Evolutionary conservation across 2,888 invertebrate species (phyloP), one percentile per base, ranked within the genome.

Genomic region (Leucozona laternaria): DNA sequence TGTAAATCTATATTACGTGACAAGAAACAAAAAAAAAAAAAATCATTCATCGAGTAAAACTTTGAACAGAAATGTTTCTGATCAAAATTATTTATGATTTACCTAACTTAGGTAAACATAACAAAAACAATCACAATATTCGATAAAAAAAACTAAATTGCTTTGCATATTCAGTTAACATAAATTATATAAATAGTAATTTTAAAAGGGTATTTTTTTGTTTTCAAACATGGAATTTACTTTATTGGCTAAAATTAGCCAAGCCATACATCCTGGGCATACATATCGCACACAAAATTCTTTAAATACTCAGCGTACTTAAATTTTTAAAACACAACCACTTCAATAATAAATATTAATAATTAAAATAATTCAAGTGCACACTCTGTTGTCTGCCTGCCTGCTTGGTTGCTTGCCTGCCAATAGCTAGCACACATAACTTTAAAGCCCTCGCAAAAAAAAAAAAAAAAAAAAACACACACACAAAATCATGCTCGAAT

Each of bases 261-360:
- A n/a, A n/a, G n/a, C n/a, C n/a, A n/a, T 15, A 40, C 6, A 40
- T n/a, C 40, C 40, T n/a, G 1, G n/a, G 40, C 10, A 10, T 45
- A 45, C 45, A 40, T 40, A n/a, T 4, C 34, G 1, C 31, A 2
- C 5, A 4, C 2, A 37, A 20, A 20, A 40, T 15, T 37, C 37
- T 22, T 40, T n/a, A 40, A 22, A 60, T 60, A 22, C 60, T 15
- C 22, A 40, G 4, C 58, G 20, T 37, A 60, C 13, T 60, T 40
- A 7, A 37, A 58, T 40, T 40, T 37, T 13, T 64, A 31, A 64
- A 64, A 45, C 11, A 1, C 15, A 31, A 66, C 45, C 45, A 66
- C 66, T 66, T 48, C 20, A 48, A 48, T 48, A 48, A 66, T 66
- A 66, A 66, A 66, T 66, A 20, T 66, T 48, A 66, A 66, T 66